These are phyloP conservation scores for Rhabdornis inornatus DNA, from an alignment of 2,113 vertebrate species.

Conservation along the genomic window DNA sequence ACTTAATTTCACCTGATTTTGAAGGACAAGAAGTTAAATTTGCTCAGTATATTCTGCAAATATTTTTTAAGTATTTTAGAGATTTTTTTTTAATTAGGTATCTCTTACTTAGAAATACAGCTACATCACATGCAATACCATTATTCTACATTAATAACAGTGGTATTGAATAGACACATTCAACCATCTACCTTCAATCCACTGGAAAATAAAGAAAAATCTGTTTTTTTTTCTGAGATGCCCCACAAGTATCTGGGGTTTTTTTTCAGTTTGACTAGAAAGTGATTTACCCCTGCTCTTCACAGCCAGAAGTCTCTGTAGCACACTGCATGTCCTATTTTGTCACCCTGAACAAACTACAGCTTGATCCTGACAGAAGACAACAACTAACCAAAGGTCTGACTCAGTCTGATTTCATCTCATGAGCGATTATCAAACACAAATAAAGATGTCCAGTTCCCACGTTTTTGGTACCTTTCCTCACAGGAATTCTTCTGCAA, in stretches of 20 bases:
- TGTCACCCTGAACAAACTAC: neutral
- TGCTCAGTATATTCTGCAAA: neutral
- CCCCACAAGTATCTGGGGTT: fast-evolving
- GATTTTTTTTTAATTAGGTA: neutral
- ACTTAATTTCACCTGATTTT: neutral
- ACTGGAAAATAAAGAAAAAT: neutral
- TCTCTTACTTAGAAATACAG: neutral
- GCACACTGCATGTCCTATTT: neutral
- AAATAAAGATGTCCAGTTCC: neutral
- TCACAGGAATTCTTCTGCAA: neutral
- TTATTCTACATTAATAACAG: neutral
- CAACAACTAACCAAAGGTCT: neutral
- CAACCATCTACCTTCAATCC: neutral
- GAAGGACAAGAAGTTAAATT: neutral
- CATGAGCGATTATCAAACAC: fast-evolving
- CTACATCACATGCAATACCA: neutral
- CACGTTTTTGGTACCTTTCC: neutral
- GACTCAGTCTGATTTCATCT: neutral
- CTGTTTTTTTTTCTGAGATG: neutral
- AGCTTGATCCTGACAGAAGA: neutral
- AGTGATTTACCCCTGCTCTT: neutral
- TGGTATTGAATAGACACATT: neutral
- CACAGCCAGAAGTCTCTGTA: neutral
- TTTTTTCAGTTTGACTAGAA: neutral
- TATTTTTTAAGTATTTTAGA: neutral